Evolutionary conservation across 1,140 invertebrate genomes (phyloP), one percentile per base, ranked within the genome.

Genomic region (Aricia agestis): DNA sequence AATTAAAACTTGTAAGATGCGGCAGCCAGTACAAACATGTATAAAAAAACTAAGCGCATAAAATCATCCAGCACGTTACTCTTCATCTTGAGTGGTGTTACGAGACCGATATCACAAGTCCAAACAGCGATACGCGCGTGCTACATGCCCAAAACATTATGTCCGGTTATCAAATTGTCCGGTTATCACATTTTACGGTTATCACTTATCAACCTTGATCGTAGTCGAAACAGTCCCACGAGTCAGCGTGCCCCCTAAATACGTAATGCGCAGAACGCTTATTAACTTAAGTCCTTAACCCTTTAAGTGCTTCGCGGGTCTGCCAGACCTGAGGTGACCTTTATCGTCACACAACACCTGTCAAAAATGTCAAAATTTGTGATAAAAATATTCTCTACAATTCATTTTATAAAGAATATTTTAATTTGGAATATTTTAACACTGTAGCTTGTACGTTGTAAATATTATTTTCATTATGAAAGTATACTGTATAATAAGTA

Each of bases 221-320:
- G 18, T 63, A 63, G 59, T 9, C 59, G 18, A 63, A 25, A 63
- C 59, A 63, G 18, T 17, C 17, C 59, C n/a, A 59, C 58, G 59
- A 63, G 4, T 25, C 58, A 59, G 17, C n/a, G 59, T 3, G 18
- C 18, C 59, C 59, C 59, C 19, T 25, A 63, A 63, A 19, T 6
- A 63, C 59, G 18, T 17, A 19, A 63, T 36, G 5, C 36, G 36
- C 36, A 36, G 6, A 36, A 36, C 36, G 36, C 9, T 36, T 9
- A 36, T 36, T 36, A 36, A 5, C 36, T 36, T 36, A 36, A 36
- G 2, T 5, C 36, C 36, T 36, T 36, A 36, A 36, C 36, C 36
- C 36, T 2, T 36, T 36, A 36, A 32, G 36, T 36, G 36, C 36
- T 5, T 36, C 36, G 36, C 36, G 25, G 25, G 25, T 25, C 25